A percentile compares a stretch with the other conserved stretches of the same genome.
These are phyloP conservation scores for Tanypteryx hageni DNA, from an alignment of 2,888 invertebrate species.

Conservation along the genomic window DNA sequence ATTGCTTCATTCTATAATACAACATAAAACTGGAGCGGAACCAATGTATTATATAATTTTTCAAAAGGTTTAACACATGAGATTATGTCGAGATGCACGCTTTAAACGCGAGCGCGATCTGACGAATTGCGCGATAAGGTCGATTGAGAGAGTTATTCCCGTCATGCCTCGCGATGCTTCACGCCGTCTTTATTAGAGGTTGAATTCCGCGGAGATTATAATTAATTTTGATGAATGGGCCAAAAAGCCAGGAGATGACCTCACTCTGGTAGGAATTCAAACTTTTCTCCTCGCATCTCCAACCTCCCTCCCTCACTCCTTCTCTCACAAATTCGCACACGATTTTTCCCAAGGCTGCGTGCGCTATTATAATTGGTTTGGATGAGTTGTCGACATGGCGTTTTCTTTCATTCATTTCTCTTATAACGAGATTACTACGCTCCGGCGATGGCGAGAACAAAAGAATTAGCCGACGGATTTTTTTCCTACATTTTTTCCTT, in stretches of 20 bases:
- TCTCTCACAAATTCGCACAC: no score
- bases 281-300: background rate
- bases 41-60: no score
- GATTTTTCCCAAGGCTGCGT: background rate
- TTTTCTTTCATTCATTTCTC: background rate
- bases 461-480: no score
- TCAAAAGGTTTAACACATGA: background rate
- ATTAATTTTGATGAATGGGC: constrained; percentile 4
- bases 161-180: background rate
- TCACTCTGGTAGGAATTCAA: background rate
- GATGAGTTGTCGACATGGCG: background rate
- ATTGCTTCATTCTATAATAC: no score
- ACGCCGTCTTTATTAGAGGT: background rate
- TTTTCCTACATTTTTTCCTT: no score
- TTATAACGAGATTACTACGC: background rate
- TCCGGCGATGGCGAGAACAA: background rate
- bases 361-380: no score
- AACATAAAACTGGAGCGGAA: no score
- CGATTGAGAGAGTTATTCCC: constrained; percentile 4
- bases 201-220: constrained; percentile 15
- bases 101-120: background rate
- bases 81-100: background rate
- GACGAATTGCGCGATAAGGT: background rate
- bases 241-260: background rate
- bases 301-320: no score